Conservation (phyloP, 2,888 invertebrate species). For the Epinotia demarniana region DNA sequence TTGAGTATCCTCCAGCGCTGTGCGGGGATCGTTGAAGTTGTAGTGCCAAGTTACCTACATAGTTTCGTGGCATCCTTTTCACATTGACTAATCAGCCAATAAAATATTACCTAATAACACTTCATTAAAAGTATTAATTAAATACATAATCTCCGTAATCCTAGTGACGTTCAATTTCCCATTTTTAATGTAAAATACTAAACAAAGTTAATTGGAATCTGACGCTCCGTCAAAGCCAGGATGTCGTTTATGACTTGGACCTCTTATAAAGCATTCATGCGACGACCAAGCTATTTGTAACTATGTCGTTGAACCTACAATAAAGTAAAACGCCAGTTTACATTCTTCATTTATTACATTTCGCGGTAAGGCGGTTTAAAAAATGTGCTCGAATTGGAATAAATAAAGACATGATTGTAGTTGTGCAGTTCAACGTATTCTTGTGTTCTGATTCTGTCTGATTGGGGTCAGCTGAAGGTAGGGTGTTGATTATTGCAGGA, state of each 20-base stretch:
- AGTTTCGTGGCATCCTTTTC: no score
- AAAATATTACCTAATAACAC: no score
- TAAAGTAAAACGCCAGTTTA: slow-evolving; percentile 55
- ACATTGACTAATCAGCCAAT: no score
- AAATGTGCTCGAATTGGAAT: slow-evolving; percentile 16
- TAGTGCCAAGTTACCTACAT: no score
- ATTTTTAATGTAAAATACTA: not conserved
- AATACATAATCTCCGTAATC: no score
- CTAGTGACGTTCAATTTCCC: no score
- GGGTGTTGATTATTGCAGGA: not conserved
- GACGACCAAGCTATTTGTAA: slow-evolving; percentile 58
- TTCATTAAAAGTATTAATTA: no score
- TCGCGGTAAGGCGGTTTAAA: slow-evolving; percentile 23
- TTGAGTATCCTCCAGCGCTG: no score
- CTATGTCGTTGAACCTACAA: slow-evolving; percentile 60
- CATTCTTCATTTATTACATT: slow-evolving; percentile 46
- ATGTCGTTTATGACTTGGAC: slow-evolving; percentile 45
- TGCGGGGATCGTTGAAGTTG: no score
- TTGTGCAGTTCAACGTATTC: not conserved
- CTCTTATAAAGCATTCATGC: slow-evolving; percentile 67
- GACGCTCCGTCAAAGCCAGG: slow-evolving; percentile 3
- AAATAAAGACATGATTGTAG: not conserved
- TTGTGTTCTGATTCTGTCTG: not conserved
- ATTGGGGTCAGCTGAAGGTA: not conserved
- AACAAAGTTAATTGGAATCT: not conserved